Evolutionary conservation across 2,113 vertebrate species (phyloP).

Genomic region (Stercorarius parasiticus): DNA sequence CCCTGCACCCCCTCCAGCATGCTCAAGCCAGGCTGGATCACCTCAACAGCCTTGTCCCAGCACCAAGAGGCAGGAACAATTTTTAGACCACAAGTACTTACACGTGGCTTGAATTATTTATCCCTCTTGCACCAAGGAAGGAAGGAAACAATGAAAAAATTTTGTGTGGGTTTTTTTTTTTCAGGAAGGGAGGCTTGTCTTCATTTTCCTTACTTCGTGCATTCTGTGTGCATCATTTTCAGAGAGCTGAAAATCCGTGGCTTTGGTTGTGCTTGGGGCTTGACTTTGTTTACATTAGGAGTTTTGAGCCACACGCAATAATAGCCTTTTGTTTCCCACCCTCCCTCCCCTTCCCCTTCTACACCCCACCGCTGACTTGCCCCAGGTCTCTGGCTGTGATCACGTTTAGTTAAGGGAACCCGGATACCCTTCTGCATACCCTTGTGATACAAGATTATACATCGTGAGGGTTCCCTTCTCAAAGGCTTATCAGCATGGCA

Average conservation of each 20-base stretch:
- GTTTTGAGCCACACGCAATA: not conserved
- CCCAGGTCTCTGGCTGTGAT: not conserved
- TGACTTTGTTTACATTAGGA: slow-evolving; percentile 18
- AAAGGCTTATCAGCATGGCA: slow-evolving; percentile 23
- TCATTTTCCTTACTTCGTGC: not conserved
- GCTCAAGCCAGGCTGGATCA: not conserved
- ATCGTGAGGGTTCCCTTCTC: not conserved
- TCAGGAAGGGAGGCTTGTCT: not conserved
- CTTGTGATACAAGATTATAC: not conserved
- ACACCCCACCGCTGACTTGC: not conserved
- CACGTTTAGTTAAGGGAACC: not conserved
- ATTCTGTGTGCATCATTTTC: not conserved
- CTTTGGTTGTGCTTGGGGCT: not conserved
- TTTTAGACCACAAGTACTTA: slow-evolving; percentile 76
- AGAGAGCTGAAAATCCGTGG: not conserved
- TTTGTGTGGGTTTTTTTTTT: not conserved
- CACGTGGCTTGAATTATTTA: slow-evolving; percentile 81
- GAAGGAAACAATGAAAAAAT: not conserved
- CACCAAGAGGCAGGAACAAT: slow-evolving; percentile 67
- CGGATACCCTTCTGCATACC: not conserved
- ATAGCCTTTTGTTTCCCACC: not conserved
- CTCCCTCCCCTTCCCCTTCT: not conserved
- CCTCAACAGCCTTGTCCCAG: slow-evolving; percentile 19
- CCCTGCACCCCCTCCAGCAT: not conserved
- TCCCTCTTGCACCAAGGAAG: slow-evolving; percentile 58